Conservation (phyloP, 1,140 invertebrate genomes). For the Drosophila ficusphila region DNA sequence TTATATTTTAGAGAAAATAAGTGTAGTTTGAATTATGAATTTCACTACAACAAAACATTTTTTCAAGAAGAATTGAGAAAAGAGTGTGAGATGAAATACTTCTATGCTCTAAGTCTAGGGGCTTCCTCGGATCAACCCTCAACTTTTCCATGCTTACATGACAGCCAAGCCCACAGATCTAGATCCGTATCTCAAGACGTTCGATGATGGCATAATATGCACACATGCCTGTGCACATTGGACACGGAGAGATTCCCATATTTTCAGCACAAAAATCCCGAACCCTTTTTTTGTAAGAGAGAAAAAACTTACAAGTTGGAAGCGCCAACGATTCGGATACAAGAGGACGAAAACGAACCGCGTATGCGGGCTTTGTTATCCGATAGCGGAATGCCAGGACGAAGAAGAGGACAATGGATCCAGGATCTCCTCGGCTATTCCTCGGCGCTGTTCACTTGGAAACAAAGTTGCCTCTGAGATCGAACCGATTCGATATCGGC, state of each 20-base stretch:
- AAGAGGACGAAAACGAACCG: slow-evolving; percentile 58
- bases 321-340: slow-evolving; percentile 60
- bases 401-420: slow-evolving; percentile 9
- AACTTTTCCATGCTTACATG: slow-evolving; percentile 61
- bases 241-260: slow-evolving; percentile 50
- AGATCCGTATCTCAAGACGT: slow-evolving; percentile 67
- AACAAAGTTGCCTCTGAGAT: slow-evolving; percentile 74
- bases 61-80: neutral
- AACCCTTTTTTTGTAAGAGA: slow-evolving; percentile 54
- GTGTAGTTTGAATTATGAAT: neutral
- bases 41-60: neutral
- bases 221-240: slow-evolving; percentile 60
- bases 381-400: slow-evolving; percentile 66
- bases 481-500: slow-evolving; percentile 76
- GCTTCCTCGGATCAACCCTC: slow-evolving; percentile 6
- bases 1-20: no score
- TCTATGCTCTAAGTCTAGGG: slow-evolving; percentile 22
- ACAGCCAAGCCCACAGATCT: slow-evolving; percentile 53
- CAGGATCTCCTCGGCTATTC: slow-evolving; percentile 42
- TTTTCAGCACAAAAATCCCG: slow-evolving; percentile 63
- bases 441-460: slow-evolving; percentile 57
- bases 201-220: slow-evolving; percentile 68
- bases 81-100: neutral
- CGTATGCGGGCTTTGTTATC: slow-evolving; percentile 77
- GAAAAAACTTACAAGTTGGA: slow-evolving; percentile 73